Conservation (phyloP, 2,113 vertebrate species). For the Propithecus coquereli region DNA sequence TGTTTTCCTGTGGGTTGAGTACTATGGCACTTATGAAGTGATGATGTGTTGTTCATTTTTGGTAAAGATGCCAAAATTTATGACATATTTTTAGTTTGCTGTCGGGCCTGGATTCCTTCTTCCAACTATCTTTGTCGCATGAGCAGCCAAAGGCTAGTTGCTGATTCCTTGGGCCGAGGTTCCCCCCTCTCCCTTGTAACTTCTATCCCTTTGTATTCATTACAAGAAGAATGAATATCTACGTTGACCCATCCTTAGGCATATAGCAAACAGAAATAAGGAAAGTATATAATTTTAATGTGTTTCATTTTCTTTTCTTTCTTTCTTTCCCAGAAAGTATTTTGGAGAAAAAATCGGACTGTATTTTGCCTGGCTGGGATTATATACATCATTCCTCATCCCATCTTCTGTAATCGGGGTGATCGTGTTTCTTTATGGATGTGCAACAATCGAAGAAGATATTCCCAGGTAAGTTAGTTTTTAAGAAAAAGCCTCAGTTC, state of each 20-base stretch:
- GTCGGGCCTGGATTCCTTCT: neutral
- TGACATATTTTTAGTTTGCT: neutral
- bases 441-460: slow-evolving; percentile 92
- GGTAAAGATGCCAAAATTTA: slow-evolving; percentile 3
- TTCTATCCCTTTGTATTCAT: neutral
- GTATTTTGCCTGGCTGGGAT: slow-evolving; percentile 98
- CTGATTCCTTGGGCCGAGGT: neutral
- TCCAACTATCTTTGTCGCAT: neutral
- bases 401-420: slow-evolving; percentile 94
- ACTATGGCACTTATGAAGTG: neutral
- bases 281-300: neutral
- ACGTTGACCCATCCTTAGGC: neutral
- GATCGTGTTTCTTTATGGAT: slow-evolving; percentile 96
- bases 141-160: neutral
- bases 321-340: slow-evolving; percentile 90
- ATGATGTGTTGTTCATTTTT: neutral
- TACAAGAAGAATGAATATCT: neutral
- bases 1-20: neutral
- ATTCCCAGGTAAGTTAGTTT: slow-evolving; percentile 91
- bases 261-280: slow-evolving; percentile 38
- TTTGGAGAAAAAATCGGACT: slow-evolving; percentile 99
- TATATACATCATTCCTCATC: slow-evolving; percentile 96
- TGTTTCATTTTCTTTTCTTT: slow-evolving; percentile 38
- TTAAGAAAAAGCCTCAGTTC: neutral
- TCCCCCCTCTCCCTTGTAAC: neutral